Evolutionary conservation across 2,888 invertebrate genomes (phyloP).

Genomic region (Chrysolina oricalcia): DNA sequence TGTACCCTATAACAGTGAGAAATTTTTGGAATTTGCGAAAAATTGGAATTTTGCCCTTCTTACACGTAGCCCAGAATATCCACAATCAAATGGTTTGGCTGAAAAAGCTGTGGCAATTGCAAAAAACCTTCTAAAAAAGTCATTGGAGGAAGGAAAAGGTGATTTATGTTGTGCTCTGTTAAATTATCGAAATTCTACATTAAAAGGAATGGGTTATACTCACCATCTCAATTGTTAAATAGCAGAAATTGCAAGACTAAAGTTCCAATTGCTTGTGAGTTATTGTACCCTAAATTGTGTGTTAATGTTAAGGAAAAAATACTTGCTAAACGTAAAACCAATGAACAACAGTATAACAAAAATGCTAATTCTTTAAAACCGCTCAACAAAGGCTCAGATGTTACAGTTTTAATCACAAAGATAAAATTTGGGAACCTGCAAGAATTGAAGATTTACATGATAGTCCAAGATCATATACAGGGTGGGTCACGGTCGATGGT

Average conservation of each 20-base stretch:
- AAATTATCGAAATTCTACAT: not conserved
- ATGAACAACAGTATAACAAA: not conserved
- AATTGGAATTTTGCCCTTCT: constrained; percentile 42
- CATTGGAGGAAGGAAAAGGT: constrained; percentile 2
- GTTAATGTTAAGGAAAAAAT: not conserved
- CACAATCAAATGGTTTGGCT: constrained; percentile 43
- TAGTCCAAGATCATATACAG: not conserved
- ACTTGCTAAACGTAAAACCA: not conserved
- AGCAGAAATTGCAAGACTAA: not conserved
- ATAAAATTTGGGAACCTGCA: not conserved
- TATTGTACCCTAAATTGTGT: not conserved
- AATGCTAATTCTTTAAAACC: not conserved
- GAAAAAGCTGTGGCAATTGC: constrained; percentile 31
- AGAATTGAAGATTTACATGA: not conserved
- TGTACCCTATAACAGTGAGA: not conserved
- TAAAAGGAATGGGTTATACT: not conserved
- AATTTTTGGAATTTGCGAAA: constrained; percentile 31
- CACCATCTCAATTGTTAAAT: not conserved
- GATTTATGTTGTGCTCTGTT: not conserved
- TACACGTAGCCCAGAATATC: constrained; percentile 25
- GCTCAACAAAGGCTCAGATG: not conserved
- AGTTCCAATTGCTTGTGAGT: not conserved
- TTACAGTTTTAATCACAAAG: not conserved
- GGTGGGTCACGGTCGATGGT: no score
- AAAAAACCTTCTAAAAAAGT: constrained; percentile 29